These are phyloP conservation scores for Pseudococcus longispinus DNA, from an alignment of 2,888 invertebrate genomes.

Conservation along the genomic window DNA sequence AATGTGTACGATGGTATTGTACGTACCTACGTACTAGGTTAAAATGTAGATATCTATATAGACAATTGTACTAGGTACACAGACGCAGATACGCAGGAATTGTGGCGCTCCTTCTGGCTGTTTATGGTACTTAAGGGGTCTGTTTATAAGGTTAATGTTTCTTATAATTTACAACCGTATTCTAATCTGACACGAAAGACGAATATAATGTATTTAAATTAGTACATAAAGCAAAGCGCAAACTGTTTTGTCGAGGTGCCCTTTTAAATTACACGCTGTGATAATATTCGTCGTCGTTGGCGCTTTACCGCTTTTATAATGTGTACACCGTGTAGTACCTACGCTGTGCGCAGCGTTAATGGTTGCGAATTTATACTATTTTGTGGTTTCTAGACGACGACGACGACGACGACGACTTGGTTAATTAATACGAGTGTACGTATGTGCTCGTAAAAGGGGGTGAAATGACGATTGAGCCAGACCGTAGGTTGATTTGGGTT, in stretches of 20 bases:
- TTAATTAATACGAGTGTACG: background rate
- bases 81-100: background rate
- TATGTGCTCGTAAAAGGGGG: too few relatives aligned
- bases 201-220: conserved; percentile 52
- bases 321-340: background rate
- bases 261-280: background rate
- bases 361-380: too few relatives aligned
- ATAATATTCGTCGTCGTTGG: background rate
- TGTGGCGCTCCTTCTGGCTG: conserved; percentile 50
- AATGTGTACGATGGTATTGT: background rate
- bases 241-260: conserved; percentile 42
- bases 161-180: conserved; percentile 48
- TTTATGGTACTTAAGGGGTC: conserved; percentile 49
- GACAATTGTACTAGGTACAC: background rate
- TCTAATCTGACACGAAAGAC: conserved; percentile 51
- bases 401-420: background rate
- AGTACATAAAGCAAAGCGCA: conserved; percentile 34
- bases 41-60: background rate
- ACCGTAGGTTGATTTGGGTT: background rate
- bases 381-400: background rate
- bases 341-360: too few relatives aligned
- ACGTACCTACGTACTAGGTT: background rate
- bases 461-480: background rate
- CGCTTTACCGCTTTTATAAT: background rate
- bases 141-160: conserved; percentile 49